Evolutionary conservation across 2,888 invertebrate genomes (phyloP), one percentile per base, ranked within the genome.

Genomic region (Dermolepida albohirtum): DNA sequence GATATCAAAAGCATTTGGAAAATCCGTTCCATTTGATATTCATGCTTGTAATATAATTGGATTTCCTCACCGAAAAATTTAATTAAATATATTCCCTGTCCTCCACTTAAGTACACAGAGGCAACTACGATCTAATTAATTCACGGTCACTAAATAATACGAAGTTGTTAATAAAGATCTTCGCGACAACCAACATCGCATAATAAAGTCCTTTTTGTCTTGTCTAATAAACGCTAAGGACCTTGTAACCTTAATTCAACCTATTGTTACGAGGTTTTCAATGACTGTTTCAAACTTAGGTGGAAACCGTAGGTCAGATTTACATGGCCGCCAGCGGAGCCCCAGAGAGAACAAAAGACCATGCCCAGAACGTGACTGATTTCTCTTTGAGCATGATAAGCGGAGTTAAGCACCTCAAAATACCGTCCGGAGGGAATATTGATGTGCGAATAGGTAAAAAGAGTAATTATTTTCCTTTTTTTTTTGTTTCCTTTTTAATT

Each of bases 291-390:
- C 10, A 7, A 29, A n/a, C 6, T 51, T 78, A 94, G 94, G 96
- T 96, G 68, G 96, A 96, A 85, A 96, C 96, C 0, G 94, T 96
- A 0, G 96, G 96, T n/a, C 92, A 91, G 80, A 89, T 91, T 55
- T 96, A 96, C 81, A 96, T 96, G 96, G 90, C 94, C 40, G 96
- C 95, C 5, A 93, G 95, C 51, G 96, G 96, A 0, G 92, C 93
- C 1, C 96, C 96, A 0, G 94, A 95, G 78, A 84, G 88, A 49
- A 88, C 89, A 47, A 87, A 89, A 1, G 82, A 88, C 12, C 95
- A 96, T 81, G 93, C 94, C 0, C 87, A 88, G 69, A 89, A 92
- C 71, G 90, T 94, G 11, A 92, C 93, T 1, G 91, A 92, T 76
- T 89, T 95, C 4, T 91, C 94, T 0, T 83, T 96, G 11, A 90